Evolutionary conservation across 1,140 invertebrate species (phyloP).

Genomic region (Drosophila kikkawai): DNA sequence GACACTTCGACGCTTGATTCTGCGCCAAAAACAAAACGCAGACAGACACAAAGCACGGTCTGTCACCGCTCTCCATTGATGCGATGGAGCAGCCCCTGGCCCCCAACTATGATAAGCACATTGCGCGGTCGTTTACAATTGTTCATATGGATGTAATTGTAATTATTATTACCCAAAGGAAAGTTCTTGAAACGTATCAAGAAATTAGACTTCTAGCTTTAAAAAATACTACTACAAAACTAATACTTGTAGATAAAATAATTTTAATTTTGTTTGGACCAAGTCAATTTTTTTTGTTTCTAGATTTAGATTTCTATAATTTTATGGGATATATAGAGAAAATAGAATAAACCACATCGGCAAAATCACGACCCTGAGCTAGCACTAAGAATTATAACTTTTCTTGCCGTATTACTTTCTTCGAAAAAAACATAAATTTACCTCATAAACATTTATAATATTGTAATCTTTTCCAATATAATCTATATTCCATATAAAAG

Average conservation of each 20-base stretch:
- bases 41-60: slow-evolving; percentile 25
- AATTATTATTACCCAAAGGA: slow-evolving; percentile 6
- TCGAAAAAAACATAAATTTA: too few species aligned
- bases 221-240: too few species aligned
- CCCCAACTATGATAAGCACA: slow-evolving; percentile 8
- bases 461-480: not conserved
- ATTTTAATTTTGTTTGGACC: too few species aligned
- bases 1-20: slow-evolving; percentile 49
- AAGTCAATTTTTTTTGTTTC: too few species aligned
- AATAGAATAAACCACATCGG: too few species aligned
- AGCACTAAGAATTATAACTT: too few species aligned
- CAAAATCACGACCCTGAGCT: too few species aligned
- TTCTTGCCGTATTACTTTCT: too few species aligned
- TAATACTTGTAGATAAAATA: too few species aligned
- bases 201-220: not conserved
- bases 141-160: slow-evolving; percentile 21
- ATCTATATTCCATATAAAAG: not conserved
- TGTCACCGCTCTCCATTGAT: slow-evolving; percentile 15
- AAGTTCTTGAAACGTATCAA: not conserved
- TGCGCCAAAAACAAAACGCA: slow-evolving; percentile 48
- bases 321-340: too few species aligned
- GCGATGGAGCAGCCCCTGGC: not conserved
- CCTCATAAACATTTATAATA: too few species aligned
- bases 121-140: slow-evolving; percentile 6
- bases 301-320: too few species aligned